Percentiles rank a stretch among this genome's conserved stretches.
Evolutionary conservation across 2,797 vertebrate species (phyloP).

Genomic region (Lerista edwardsae): DNA sequence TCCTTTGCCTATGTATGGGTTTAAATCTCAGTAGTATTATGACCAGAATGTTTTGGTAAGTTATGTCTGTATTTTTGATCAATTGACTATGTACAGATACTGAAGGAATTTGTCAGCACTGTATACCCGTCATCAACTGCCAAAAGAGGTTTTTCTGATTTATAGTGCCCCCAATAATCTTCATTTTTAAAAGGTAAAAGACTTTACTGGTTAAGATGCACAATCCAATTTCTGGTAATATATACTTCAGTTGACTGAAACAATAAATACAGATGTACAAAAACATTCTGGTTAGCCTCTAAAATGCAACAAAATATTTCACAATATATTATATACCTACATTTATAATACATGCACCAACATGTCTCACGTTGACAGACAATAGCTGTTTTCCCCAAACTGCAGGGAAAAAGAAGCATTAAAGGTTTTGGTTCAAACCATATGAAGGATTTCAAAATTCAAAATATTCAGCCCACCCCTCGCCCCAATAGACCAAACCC

Average conservation of each 20-base stretch:
- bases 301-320: slow-evolving; percentile 72
- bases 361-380: slow-evolving; percentile 76
- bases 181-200: slow-evolving; percentile 48
- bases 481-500: slow-evolving; percentile 42
- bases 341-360: slow-evolving; percentile 79
- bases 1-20: slow-evolving; percentile 43
- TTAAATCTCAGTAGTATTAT: slow-evolving; percentile 56
- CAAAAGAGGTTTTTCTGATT: slow-evolving; percentile 45
- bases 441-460: slow-evolving; percentile 56
- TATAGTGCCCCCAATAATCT: slow-evolving; percentile 72
- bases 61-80: slow-evolving; percentile 47
- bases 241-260: slow-evolving; percentile 60
- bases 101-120: slow-evolving; percentile 43
- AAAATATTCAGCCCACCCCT: slow-evolving; percentile 57
- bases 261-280: slow-evolving; percentile 70
- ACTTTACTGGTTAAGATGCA: slow-evolving; percentile 50
- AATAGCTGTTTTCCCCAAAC: slow-evolving; percentile 60
- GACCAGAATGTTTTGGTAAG: slow-evolving; percentile 75
- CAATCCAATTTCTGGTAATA: slow-evolving; percentile 57
- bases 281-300: slow-evolving; percentile 75
- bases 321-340: slow-evolving; percentile 75
- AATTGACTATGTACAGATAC: slow-evolving; percentile 26
- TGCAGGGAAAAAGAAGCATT: slow-evolving; percentile 61
- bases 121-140: slow-evolving; percentile 53
- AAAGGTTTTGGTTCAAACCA: slow-evolving; percentile 78